Conservation (phyloP, 2,797 vertebrate species). For the Alca torda region DNA sequence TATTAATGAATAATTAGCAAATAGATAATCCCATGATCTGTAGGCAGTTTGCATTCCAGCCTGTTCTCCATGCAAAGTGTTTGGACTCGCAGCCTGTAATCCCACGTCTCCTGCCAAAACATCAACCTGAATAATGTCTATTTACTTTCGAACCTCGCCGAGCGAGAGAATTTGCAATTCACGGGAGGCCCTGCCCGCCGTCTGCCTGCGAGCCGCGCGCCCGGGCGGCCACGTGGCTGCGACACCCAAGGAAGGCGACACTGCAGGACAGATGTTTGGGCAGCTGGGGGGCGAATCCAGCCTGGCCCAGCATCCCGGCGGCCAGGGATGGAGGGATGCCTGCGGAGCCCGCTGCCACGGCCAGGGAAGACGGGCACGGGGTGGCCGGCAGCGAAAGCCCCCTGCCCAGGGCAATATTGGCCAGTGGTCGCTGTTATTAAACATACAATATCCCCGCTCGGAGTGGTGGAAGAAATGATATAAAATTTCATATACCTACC, state of each 20-base stretch:
- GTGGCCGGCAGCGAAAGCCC: neutral
- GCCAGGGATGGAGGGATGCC: fast-evolving
- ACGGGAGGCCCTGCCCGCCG: fast-evolving
- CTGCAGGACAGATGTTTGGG: fast-evolving
- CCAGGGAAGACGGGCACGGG: neutral
- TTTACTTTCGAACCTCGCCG: neutral
- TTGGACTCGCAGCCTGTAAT: neutral
- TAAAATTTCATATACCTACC: constrained; percentile 76
- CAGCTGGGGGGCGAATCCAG: fast-evolving
- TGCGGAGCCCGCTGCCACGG: too few species aligned
- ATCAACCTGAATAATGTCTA: neutral
- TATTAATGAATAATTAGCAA: neutral
- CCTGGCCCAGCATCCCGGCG: fast-evolving
- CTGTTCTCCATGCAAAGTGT: neutral
- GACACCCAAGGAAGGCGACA: fast-evolving
- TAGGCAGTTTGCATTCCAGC: neutral
- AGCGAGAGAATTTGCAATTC: neutral
- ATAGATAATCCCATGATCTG: neutral
- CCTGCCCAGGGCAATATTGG: neutral
- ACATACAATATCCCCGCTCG: constrained; percentile 40
- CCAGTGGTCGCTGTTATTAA: constrained; percentile 54
- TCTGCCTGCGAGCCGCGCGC: fast-evolving
- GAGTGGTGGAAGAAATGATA: constrained; percentile 58
- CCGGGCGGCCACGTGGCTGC: neutral
- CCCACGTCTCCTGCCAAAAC: constrained; percentile 14